phyloP scores from a whole-genome alignment of 2,888 invertebrate species.

The Cephus sareptanus region DNA sequence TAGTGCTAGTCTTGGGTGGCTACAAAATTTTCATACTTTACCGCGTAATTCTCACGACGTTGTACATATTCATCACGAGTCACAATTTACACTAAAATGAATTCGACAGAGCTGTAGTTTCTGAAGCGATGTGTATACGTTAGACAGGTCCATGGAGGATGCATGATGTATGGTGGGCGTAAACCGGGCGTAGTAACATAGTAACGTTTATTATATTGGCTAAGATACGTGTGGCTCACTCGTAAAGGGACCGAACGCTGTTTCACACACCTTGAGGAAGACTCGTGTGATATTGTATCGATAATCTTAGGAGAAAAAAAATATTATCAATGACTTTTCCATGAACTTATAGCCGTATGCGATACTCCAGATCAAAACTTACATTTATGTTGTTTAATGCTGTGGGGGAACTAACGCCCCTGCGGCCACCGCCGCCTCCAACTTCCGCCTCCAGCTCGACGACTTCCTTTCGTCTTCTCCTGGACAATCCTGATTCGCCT shows the following conservation, averaged over 20 bases:
- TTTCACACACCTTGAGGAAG: neutral
- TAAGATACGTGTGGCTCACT: slow-evolving; percentile 28
- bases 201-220: slow-evolving; percentile 59
- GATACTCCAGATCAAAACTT: slow-evolving; percentile 33
- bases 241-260: neutral
- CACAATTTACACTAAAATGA: neutral
- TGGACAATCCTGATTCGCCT: slow-evolving; percentile 12
- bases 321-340: neutral
- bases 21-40: neutral
- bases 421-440: slow-evolving; percentile 60
- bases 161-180: slow-evolving; percentile 58
- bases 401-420: slow-evolving; percentile 58
- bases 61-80: neutral
- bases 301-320: neutral
- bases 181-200: slow-evolving; percentile 54
- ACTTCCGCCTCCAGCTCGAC: slow-evolving; percentile 63
- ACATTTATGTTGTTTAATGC: slow-evolving; percentile 61
- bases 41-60: neutral
- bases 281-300: neutral
- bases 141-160: slow-evolving; percentile 36
- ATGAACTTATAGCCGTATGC: neutral
- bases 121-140: slow-evolving; percentile 30
- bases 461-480: slow-evolving; percentile 26
- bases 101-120: slow-evolving; percentile 3
- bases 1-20: neutral